A percentile compares a stretch with the other conserved stretches of the same genome.
Conservation (phyloP, 2,113 vertebrate genomes). For the Chamaetylas fuelleborni region DNA sequence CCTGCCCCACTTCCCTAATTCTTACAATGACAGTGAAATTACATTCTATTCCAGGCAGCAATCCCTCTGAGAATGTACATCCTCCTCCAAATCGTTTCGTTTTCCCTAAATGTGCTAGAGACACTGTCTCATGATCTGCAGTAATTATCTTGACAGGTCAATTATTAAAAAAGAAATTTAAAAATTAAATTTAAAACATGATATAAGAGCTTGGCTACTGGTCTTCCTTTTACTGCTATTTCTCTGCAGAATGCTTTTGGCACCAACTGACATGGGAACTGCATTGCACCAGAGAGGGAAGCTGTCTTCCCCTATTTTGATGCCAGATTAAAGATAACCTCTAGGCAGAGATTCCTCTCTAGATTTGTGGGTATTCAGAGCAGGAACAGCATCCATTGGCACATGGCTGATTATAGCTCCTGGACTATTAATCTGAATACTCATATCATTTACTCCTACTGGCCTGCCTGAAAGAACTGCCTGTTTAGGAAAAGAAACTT, state of each 20-base stretch:
- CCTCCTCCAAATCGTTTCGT: constrained; percentile 28
- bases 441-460: neutral
- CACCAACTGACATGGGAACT: constrained; percentile 56
- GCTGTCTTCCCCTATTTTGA: neutral
- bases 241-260: constrained; percentile 67
- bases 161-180: constrained; percentile 70
- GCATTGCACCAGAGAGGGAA: constrained; percentile 69
- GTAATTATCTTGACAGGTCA: constrained; percentile 78
- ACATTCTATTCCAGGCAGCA: constrained; percentile 1
- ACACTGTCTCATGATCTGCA: constrained; percentile 61
- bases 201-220: constrained; percentile 59
- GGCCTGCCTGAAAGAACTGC: neutral
- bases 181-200: constrained; percentile 62
- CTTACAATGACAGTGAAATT: constrained; percentile 39
- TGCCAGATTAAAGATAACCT: constrained; percentile 55
- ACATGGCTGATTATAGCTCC: neutral
- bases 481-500: neutral
- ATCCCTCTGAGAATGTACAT: constrained; percentile 37
- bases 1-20: neutral
- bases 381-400: neutral
- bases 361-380: constrained; percentile 7
- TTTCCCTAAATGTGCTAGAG: constrained; percentile 59
- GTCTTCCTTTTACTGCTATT: constrained; percentile 61
- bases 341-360: neutral
- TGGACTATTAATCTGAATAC: neutral